These are phyloP conservation scores for Branchellion lobata DNA, from an alignment of 2,888 invertebrate species.

Conservation along the genomic window DNA sequence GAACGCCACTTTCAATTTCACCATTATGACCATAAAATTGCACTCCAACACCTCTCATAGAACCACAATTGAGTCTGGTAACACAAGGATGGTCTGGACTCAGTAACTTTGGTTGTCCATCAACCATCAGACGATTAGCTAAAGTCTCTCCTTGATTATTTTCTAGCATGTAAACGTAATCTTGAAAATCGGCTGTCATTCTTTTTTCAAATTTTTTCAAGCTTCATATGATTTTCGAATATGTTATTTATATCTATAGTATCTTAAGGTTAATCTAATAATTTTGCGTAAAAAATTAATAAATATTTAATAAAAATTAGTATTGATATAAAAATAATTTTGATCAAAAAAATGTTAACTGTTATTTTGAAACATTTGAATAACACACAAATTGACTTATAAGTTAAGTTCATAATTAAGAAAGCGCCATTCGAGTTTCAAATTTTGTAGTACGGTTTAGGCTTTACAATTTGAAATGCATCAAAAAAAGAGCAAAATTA, in stretches of 20 bases:
- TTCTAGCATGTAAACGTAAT: not conserved
- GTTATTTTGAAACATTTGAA: too few relatives aligned
- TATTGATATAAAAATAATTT: too few relatives aligned
- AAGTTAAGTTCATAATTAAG: too few relatives aligned
- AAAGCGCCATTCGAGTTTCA: not conserved
- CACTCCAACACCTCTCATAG: constrained; percentile 9
- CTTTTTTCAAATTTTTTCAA: too few relatives aligned
- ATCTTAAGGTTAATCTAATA: too few relatives aligned
- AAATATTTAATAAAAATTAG: too few relatives aligned
- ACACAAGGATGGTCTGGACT: not conserved
- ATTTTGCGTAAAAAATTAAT: too few relatives aligned
- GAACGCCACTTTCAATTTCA: constrained; percentile 22
- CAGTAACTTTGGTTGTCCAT: not conserved
- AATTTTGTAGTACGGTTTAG: not conserved
- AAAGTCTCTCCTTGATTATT: not conserved
- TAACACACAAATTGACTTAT: too few relatives aligned
- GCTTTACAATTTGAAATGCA: not conserved
- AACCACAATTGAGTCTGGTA: not conserved
- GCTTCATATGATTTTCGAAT: too few relatives aligned
- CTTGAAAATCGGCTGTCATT: not conserved
- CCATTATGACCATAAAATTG: constrained; percentile 24
- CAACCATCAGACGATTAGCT: not conserved
- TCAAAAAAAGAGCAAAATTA: not conserved
- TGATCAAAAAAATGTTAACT: too few relatives aligned
- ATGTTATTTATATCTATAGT: too few relatives aligned